Evolutionary conservation across 2,888 invertebrate species (phyloP).

Genomic region (Pandemis corylana): DNA sequence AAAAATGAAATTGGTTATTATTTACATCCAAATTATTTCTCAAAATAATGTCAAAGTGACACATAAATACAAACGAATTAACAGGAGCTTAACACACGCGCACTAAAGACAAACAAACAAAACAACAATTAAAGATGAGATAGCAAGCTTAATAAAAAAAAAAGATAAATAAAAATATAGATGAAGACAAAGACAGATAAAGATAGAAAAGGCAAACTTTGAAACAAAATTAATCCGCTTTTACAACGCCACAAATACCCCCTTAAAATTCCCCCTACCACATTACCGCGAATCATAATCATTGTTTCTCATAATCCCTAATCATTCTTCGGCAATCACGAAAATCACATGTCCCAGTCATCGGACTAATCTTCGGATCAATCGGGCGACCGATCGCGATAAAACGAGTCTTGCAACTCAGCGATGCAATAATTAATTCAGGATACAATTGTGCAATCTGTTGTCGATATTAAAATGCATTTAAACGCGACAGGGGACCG

Average conservation of each 20-base stretch:
- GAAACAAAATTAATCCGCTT: no score
- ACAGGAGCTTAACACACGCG: no score
- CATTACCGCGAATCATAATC: neutral
- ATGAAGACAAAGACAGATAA: no score
- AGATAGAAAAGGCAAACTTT: no score
- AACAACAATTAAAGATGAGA: no score
- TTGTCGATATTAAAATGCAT: slow-evolving; percentile 71
- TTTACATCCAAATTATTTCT: no score
- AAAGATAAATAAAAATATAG: no score
- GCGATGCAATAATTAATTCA: slow-evolving; percentile 72
- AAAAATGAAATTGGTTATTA: slow-evolving; percentile 8
- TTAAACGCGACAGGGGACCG: slow-evolving; percentile 48
- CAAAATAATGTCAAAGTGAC: no score
- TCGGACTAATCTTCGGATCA: slow-evolving; percentile 50
- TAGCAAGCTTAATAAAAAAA: no score
- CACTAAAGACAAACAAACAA: no score
- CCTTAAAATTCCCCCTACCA: neutral
- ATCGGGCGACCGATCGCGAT: slow-evolving; percentile 46
- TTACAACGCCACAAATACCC: neutral
- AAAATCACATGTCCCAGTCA: slow-evolving; percentile 48
- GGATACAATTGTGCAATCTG: slow-evolving; percentile 70
- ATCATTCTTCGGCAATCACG: slow-evolving; percentile 11
- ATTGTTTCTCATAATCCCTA: slow-evolving; percentile 6
- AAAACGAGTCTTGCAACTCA: slow-evolving; percentile 63
- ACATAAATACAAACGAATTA: no score